Conservation (phyloP, 2,797 vertebrate genomes). For the Myotis vivesi region DNA sequence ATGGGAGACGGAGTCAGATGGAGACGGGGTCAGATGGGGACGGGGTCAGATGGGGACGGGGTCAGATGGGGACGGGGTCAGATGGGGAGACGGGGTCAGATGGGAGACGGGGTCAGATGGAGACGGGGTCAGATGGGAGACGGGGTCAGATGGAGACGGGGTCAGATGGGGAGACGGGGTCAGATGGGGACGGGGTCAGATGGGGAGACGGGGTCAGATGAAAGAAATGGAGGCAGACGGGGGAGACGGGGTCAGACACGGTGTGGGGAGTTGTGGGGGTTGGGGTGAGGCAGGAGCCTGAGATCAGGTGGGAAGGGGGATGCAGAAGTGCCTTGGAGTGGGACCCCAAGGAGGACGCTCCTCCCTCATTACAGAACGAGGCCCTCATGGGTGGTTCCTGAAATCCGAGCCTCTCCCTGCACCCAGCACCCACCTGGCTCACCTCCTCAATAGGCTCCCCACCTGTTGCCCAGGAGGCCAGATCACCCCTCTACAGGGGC, state of each 20-base stretch:
- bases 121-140: neutral
- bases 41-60: too few relatives aligned
- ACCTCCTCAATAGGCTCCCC: neutral
- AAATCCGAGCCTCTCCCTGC: neutral
- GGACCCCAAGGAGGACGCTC: neutral
- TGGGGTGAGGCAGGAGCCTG: neutral
- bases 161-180: too few relatives aligned
- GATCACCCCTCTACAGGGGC: neutral
- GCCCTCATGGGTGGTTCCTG: too few relatives aligned
- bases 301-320: too few relatives aligned
- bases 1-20: too few relatives aligned
- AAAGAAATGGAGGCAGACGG: too few relatives aligned
- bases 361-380: neutral
- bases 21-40: too few relatives aligned
- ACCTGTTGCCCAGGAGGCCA: neutral
- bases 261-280: fast-evolving
- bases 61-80: too few relatives aligned
- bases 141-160: neutral
- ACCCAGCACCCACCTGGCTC: fast-evolving
- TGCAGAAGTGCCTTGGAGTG: fast-evolving
- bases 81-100: too few relatives aligned
- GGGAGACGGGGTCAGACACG: too few relatives aligned
- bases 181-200: neutral
- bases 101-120: too few relatives aligned
- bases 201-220: too few relatives aligned